Evolutionary conservation across 2,888 invertebrate genomes (phyloP), one percentile per base, ranked within the genome.

Genomic region (Auanema sp.): DNA sequence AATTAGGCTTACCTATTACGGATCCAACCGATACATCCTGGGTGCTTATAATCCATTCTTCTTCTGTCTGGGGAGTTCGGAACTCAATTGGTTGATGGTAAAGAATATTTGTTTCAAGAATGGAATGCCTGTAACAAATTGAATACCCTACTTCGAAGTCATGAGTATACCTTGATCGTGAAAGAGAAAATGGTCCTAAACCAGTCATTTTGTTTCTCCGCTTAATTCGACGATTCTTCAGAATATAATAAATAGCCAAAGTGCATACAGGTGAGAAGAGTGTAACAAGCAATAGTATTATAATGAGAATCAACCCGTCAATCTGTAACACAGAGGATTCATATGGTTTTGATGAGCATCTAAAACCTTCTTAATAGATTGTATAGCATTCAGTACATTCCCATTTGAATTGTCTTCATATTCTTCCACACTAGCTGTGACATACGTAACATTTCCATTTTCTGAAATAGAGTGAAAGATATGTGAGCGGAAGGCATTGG

Each of bases 31-130:
- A 65, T 43, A 79, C 68, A 55, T 79, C 79, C n/a, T 76, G 70
- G 12, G 68, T 66, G 8, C 66, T 54, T 6, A 76, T 75, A 1
- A 64, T 51, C 75, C 75, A 76, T 21, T 76, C 75, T 25, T 66
- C 65, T n/a, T 69, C 69, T 11, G 50, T 56, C 12, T 55, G n/a
- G 16, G 69, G 69, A 42, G 63, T 64, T 11, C 60, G 53, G 16
- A 60, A 56, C 10, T 65, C 64, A 40, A 63, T 65, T 41, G 67
- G 61, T 42, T 71, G 65, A 12, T 72, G 68, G 60, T 79, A 79
- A 21, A 79, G 65, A 51, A 79, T 76, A 59, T 79, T 79, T 14
- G 77, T 73, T 58, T 79, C 78, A 58, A 79, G 71, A 12, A 77
- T 76, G 23, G 72, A 72, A 58, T 75, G 76, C 3, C 74, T 57